phyloP scores from a whole-genome alignment of 92 coral and sea anemone species.

The Metridium senile region DNA sequence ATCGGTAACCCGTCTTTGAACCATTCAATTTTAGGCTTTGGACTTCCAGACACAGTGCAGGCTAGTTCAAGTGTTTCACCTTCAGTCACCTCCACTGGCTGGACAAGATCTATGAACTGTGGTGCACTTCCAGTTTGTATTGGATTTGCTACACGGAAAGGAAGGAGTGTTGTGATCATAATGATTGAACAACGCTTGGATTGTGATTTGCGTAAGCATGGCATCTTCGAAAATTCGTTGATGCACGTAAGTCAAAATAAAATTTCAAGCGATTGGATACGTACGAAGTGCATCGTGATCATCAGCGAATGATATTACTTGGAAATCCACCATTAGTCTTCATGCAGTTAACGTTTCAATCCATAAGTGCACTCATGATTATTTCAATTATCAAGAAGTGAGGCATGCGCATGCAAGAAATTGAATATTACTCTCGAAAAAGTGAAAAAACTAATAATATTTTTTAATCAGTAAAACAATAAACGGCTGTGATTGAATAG shows the following conservation, averaged over 20 bases:
- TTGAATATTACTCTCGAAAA: too few relatives aligned
- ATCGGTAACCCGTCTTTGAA: constrained; percentile 82
- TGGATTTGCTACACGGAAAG: constrained; percentile 53
- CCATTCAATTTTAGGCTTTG: constrained; percentile 80
- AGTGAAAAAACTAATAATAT: too few relatives aligned
- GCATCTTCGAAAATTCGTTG: constrained; percentile 5
- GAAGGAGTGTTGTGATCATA: constrained; percentile 31
- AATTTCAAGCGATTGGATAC: background rate
- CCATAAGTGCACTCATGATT: background rate
- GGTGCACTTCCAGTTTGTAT: constrained; percentile 75
- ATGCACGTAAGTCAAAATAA: background rate
- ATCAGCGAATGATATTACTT: constrained; percentile 4
- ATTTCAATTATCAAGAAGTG: background rate
- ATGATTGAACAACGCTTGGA: constrained; percentile 32
- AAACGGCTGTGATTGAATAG: too few relatives aligned
- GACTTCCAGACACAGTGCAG: constrained; percentile 70
- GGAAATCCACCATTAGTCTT: background rate
- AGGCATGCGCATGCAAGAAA: constrained; percentile 19
- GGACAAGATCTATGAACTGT: constrained; percentile 64
- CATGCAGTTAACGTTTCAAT: background rate
- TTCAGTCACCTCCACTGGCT: constrained; percentile 70
- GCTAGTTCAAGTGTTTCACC: constrained; percentile 70
- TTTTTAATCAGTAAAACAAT: too few relatives aligned
- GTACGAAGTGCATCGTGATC: background rate
- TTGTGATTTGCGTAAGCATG: constrained; percentile 22